Percentiles rank a stretch among this genome's conserved stretches.
These are phyloP conservation scores for Arrhamphus sclerolepis DNA, from an alignment of 2,797 vertebrate genomes.

Conservation along the genomic window DNA sequence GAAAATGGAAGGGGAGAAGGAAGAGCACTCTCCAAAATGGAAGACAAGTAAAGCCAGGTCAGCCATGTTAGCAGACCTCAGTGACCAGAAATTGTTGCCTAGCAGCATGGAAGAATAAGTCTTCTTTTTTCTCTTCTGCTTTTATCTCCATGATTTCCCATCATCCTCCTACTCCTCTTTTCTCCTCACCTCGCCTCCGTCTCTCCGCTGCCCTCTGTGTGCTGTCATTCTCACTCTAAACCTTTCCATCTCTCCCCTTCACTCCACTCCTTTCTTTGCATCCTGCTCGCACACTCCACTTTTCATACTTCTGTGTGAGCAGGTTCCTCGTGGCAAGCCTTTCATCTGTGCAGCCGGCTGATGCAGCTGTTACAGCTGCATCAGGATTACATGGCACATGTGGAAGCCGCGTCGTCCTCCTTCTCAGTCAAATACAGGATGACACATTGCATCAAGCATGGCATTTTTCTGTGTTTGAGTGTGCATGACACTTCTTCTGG, in stretches of 20 bases:
- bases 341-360: conserved; percentile 66
- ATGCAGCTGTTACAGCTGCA: conserved; percentile 67
- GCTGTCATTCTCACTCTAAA: conserved; percentile 11
- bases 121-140: conserved; percentile 5
- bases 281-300: conserved; percentile 23
- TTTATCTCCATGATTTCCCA: conserved; percentile 12
- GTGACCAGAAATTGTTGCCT: conserved; percentile 64
- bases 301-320: conserved; percentile 19
- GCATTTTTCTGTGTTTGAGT: conserved; percentile 4
- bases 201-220: background rate
- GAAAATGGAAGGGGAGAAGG: conserved; percentile 11
- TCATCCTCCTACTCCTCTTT: conserved; percentile 28
- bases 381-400: conserved; percentile 71
- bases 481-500: background rate
- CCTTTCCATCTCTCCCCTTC: conserved; percentile 14
- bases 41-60: conserved; percentile 55
- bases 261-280: conserved; percentile 3
- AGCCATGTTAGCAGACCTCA: conserved; percentile 57
- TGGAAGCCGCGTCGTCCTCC: conserved; percentile 59
- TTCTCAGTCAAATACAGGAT: conserved; percentile 48
- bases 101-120: conserved; percentile 53
- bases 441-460: conserved; percentile 52
- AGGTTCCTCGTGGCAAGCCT: conserved; percentile 56
- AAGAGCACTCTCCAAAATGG: conserved; percentile 49
- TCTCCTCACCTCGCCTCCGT: conserved; percentile 15